Evolutionary conservation across 2,113 vertebrate genomes (phyloP).

Genomic region (Climacteris rufus): DNA sequence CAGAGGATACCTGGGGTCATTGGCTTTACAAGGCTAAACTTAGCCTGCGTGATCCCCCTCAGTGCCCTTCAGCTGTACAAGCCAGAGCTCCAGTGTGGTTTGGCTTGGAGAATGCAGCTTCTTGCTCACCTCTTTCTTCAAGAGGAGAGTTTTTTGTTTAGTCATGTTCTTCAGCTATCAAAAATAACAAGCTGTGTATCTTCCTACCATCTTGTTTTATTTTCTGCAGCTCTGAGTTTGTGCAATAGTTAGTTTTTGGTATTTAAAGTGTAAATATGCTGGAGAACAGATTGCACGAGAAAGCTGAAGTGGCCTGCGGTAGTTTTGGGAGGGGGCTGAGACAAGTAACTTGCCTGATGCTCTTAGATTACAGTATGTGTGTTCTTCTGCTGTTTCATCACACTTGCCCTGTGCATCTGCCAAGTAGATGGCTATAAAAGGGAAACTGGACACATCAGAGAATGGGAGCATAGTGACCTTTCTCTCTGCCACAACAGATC

Average conservation of each 20-base stretch:
- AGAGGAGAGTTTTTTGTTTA: neutral
- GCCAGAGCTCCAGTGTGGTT: neutral
- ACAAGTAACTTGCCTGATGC: neutral
- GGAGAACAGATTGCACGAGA: neutral
- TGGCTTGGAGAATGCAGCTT: neutral
- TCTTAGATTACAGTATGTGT: neutral
- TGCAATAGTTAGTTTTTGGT: neutral
- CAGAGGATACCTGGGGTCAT: neutral
- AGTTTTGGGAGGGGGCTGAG: neutral
- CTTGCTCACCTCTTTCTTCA: neutral
- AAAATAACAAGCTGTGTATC: neutral
- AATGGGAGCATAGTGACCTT: neutral
- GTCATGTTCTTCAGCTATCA: neutral
- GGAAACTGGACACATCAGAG: neutral
- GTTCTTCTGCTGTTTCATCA: conserved; percentile 22
- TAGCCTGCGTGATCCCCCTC: neutral
- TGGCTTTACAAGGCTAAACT: neutral
- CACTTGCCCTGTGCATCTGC: neutral
- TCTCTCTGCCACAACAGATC: neutral
- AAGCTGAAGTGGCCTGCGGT: neutral
- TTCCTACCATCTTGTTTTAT: neutral
- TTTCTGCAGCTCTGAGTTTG: neutral
- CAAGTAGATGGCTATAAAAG: neutral
- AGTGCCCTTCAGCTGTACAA: neutral
- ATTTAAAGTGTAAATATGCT: neutral